Conservation (phyloP, 2,888 invertebrate genomes). For the Geotrupes spiniger region DNA sequence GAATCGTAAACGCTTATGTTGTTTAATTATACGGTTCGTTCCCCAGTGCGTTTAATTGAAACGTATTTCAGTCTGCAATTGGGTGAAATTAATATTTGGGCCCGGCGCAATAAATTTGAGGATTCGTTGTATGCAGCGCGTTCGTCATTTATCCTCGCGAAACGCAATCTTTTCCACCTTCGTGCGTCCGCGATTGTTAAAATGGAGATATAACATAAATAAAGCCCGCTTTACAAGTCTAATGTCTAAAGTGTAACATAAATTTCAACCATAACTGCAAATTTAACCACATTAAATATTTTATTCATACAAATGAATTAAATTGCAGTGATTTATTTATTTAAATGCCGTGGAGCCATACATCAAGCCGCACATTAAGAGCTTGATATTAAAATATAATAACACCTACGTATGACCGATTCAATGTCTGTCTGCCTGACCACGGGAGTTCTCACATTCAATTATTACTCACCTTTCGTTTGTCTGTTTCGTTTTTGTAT, state of each 20-base stretch:
- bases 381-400: slow-evolving; percentile 48
- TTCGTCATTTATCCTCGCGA: too few species aligned
- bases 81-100: too few species aligned
- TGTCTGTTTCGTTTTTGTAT: background rate
- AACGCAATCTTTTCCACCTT: too few species aligned
- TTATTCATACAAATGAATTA: slow-evolving; percentile 28
- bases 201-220: slow-evolving; percentile 7
- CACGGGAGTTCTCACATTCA: slow-evolving; percentile 18
- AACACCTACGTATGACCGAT: slow-evolving; percentile 39
- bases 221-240: slow-evolving; percentile 11
- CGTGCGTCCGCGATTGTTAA: background rate
- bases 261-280: slow-evolving; percentile 19
- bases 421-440: slow-evolving; percentile 20
- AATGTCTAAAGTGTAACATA: slow-evolving; percentile 15
- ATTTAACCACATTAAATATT: slow-evolving; percentile 23
- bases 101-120: too few species aligned
- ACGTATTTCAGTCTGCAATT: too few species aligned
- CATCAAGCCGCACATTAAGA: slow-evolving; percentile 38
- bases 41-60: too few species aligned
- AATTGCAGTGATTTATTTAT: slow-evolving; percentile 37
- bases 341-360: slow-evolving; percentile 34
- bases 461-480: slow-evolving; percentile 21
- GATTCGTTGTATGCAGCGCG: too few species aligned
- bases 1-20: too few species aligned
- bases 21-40: too few species aligned